These are phyloP conservation scores for Capricornis sumatraensis DNA, from an alignment of 2,113 vertebrate genomes.

Conservation along the genomic window DNA sequence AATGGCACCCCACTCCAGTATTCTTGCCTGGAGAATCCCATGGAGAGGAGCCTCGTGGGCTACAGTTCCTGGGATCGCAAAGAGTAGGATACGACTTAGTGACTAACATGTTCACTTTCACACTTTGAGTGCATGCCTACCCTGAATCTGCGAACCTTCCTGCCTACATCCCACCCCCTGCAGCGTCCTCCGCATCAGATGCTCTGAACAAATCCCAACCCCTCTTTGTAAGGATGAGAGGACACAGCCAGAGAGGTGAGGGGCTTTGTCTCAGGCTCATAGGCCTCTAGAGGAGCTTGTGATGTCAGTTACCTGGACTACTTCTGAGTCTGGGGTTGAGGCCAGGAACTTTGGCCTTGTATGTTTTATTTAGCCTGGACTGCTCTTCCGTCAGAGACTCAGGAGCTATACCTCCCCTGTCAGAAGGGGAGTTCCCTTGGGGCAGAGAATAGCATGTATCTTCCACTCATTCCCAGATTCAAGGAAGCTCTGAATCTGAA, in stretches of 20 bases:
- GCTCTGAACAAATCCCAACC: not conserved
- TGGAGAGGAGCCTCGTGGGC: not conserved
- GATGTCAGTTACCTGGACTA: not conserved
- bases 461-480: not conserved
- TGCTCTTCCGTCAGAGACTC: not conserved
- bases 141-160: not conserved
- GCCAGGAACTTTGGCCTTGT: too few relatives aligned
- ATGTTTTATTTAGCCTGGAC: rapidly evolving
- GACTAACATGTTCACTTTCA: not conserved
- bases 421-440: not conserved
- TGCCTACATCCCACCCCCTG: rapidly evolving
- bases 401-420: not conserved
- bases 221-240: not conserved
- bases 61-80: not conserved
- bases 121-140: not conserved
- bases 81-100: not conserved
- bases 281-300: not conserved
- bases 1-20: not conserved
- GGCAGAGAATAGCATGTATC: not conserved
- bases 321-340: not conserved
- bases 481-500: not conserved
- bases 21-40: not conserved
- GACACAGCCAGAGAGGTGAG: not conserved
- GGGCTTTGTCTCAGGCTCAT: rapidly evolving
- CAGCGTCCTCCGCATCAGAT: not conserved